Conservation (phyloP, 2,113 vertebrate genomes). For the Hylia prasina region DNA sequence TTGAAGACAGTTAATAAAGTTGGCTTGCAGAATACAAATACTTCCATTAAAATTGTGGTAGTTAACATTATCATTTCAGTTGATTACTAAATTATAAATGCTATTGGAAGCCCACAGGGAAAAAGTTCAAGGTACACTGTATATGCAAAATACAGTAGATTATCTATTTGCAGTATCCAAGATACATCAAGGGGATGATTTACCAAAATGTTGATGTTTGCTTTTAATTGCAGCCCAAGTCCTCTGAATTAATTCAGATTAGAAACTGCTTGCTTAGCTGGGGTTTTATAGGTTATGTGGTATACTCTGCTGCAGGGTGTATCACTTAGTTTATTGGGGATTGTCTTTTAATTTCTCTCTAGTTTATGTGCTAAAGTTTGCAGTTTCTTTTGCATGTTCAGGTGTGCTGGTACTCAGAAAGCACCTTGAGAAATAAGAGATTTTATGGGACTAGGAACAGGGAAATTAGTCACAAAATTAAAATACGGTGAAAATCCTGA, state of each 20-base stretch:
- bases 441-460: not conserved
- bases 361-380: not conserved
- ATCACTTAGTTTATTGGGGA: not conserved
- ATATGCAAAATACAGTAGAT: slow-evolving; percentile 21
- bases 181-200: not conserved
- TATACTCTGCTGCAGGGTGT: not conserved
- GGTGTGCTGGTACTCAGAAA: not conserved
- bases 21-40: slow-evolving; percentile 57
- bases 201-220: not conserved
- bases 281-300: not conserved
- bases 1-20: slow-evolving; percentile 21
- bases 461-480: not conserved
- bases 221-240: not conserved
- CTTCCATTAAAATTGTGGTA: slow-evolving; percentile 44
- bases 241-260: not conserved
- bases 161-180: not conserved
- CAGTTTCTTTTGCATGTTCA: not conserved
- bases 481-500: not conserved
- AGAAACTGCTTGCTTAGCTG: not conserved
- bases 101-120: slow-evolving; percentile 18
- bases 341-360: not conserved
- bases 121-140: slow-evolving; percentile 25
- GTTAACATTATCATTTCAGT: slow-evolving; percentile 50
- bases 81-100: slow-evolving; percentile 59
- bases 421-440: not conserved